Base-by-base conservation (phyloP, 1,140 invertebrate species). In the Andrena cerasifolii region DNA sequence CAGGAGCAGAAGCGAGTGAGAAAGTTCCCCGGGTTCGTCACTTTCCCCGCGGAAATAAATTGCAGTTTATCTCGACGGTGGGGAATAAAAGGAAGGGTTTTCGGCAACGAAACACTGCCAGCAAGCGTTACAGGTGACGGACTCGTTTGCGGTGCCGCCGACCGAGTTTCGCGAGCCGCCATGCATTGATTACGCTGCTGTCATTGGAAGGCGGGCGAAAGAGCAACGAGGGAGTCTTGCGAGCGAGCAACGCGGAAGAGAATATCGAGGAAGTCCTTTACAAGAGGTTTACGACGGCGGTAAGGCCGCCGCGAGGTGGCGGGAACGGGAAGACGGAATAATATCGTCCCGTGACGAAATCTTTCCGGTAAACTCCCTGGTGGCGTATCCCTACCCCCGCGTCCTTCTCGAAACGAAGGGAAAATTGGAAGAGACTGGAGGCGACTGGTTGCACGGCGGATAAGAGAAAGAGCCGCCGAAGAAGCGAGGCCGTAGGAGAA, bases 361-460 rank as follows among this genome's bases (percentile, higher is more conserved):
- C 79, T 84, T 78, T 74, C 68, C 78, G 58, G 63, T 65, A 77
- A 86, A 80, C 82, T 87, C 84, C 84, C 86, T 66, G 26, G 84
- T 85, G 84, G 74, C 84, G 80, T 62, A 80, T 82, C 79, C 59
- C 74, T 68, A 49, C 80, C 79, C 80, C 79, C 43, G 56, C 40
- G 68, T 72, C 78, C 79, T 76, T 70, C 75, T 72, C 78, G 78
- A 78, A 88, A 89, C 83, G 87, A 86, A 87, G 87, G 86, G 87
- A 88, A 89, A 89, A 89, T 89, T 88, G 88, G 84, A 86, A 86
- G 82, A 83, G 86, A 82, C 84, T 80, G 74, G 53, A 72, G 80
- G 73, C 81, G 81, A 78, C 84, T 66, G 82, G 76, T 80, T 79
- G 54, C 66, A 65, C 49, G 56, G 31, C 26, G 73, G 56, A 59